Conservation (phyloP, 2,888 invertebrate species). For the Boloria selene region DNA sequence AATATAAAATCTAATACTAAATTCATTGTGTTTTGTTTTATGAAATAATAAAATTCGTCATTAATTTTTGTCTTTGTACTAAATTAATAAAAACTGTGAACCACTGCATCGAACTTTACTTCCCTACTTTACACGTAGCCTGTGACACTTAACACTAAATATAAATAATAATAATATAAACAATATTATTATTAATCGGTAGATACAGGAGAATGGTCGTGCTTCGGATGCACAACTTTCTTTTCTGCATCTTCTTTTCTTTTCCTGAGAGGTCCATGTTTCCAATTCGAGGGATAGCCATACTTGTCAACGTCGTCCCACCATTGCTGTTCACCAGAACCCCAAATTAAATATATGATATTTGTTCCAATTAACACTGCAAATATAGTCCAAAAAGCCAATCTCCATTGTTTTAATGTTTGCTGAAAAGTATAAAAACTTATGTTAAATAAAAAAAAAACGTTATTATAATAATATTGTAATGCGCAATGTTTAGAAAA, state of each 20-base stretch:
- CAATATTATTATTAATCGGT: slow-evolving; percentile 20
- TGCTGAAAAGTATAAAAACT: slow-evolving; percentile 70
- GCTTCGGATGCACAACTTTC: slow-evolving; percentile 67
- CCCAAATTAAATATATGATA: slow-evolving; percentile 86
- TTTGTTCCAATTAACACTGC: slow-evolving; percentile 86
- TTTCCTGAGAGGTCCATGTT: slow-evolving; percentile 63
- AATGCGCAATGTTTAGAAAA: background rate
- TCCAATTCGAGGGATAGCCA: slow-evolving; percentile 71
- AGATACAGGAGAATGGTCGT: slow-evolving; percentile 66
- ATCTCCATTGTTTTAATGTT: slow-evolving; percentile 86
- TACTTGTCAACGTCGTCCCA: slow-evolving; percentile 86
- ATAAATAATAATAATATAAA: too few species aligned
- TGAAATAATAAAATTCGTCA: too few species aligned
- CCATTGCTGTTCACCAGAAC: slow-evolving; percentile 88
- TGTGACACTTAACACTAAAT: background rate
- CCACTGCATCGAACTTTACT: too few species aligned
- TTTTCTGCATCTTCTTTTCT: slow-evolving; percentile 53
- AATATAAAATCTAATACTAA: too few species aligned
- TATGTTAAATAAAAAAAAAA: slow-evolving; percentile 10
- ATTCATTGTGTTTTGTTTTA: too few species aligned
- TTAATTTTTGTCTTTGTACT: too few species aligned
- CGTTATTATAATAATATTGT: background rate
- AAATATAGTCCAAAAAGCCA: slow-evolving; percentile 90
- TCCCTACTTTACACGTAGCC: too few species aligned
- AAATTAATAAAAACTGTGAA: too few species aligned